Percentiles rank a stretch among this genome's conserved stretches.
These are phyloP conservation scores for Gortyna flavago DNA, from an alignment of 2,888 invertebrate genomes.

Conservation along the genomic window DNA sequence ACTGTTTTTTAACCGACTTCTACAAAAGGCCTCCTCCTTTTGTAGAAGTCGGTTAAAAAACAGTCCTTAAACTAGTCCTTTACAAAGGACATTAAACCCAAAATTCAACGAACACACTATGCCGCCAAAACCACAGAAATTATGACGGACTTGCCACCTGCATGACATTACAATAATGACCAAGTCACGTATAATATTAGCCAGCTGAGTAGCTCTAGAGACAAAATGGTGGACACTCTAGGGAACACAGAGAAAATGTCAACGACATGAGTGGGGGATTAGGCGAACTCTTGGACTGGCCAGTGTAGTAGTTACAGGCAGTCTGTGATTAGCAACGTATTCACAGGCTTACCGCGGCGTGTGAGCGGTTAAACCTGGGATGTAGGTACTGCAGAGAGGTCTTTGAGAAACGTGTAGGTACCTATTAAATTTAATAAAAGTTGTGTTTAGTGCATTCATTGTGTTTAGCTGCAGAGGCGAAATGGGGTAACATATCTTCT, in stretches of 20 bases:
- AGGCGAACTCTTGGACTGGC: constrained; percentile 44
- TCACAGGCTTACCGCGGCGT: constrained; percentile 36
- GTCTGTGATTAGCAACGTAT: constrained; percentile 47
- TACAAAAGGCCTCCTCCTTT: too few relatives aligned
- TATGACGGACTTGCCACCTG: constrained; percentile 29
- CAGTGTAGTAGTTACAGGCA: constrained; percentile 43
- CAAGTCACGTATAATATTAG: constrained; percentile 52
- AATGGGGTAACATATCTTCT: background rate
- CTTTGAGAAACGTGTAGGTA: constrained; percentile 27
- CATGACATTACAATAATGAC: constrained; percentile 41
- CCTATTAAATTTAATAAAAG: too few relatives aligned
- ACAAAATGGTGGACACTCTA: constrained; percentile 48
- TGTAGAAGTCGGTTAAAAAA: too few relatives aligned
- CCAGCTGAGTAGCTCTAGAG: constrained; percentile 31
- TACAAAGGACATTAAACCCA: constrained; percentile 4
- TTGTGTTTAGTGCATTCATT: background rate
- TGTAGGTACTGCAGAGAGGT: constrained; percentile 9
- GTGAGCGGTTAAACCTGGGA: constrained; percentile 22
- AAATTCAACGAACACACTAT: constrained; percentile 20
- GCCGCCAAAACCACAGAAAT: constrained; percentile 1
- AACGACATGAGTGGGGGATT: constrained; percentile 54
- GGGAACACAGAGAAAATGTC: constrained; percentile 58
- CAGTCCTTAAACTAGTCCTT: background rate
- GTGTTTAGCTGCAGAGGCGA: background rate
- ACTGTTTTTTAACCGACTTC: too few relatives aligned